phyloP scores from a whole-genome alignment of 2,113 vertebrate genomes.

The Neolamprologus tretocephalus region DNA sequence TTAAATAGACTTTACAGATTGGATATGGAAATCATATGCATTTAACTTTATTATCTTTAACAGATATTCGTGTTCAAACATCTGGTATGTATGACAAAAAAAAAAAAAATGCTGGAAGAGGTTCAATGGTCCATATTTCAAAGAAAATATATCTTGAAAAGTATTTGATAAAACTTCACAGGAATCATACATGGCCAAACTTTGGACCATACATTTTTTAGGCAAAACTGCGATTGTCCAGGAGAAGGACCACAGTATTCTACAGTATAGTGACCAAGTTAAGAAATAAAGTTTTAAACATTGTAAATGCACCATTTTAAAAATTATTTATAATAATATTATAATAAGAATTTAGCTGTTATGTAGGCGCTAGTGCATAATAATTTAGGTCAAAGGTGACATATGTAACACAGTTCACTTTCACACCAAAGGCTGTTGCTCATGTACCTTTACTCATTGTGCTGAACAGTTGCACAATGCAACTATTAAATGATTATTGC shows the following conservation, averaged over 20 bases:
- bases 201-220: background rate
- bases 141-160: background rate
- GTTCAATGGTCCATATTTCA: background rate
- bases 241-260: background rate
- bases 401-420: background rate
- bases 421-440: background rate
- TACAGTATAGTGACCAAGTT: background rate
- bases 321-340: background rate
- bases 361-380: background rate
- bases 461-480: background rate
- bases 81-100: background rate
- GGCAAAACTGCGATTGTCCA: background rate
- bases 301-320: background rate
- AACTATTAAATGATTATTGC: background rate
- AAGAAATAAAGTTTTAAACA: background rate
- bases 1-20: background rate
- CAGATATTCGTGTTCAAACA: background rate
- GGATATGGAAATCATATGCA: background rate
- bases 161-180: background rate
- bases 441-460: background rate
- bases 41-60: background rate
- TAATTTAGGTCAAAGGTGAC: background rate
- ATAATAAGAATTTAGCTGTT: background rate
- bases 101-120: accelerated
- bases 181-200: background rate